Base-by-base conservation (phyloP, 1,140 invertebrate genomes). In the Ephestia elutella region DNA sequence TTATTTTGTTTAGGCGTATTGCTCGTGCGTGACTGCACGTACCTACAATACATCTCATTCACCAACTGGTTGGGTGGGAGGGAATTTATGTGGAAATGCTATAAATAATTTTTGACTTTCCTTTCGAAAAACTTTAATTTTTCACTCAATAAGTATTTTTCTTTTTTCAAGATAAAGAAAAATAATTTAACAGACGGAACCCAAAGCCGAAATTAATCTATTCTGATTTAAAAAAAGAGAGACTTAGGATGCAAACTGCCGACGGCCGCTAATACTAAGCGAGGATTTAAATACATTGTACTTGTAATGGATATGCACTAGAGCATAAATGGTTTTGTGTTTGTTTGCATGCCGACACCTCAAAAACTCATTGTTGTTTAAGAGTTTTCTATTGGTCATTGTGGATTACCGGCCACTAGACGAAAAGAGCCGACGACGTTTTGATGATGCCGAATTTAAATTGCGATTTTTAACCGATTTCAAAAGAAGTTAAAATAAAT, bases 231-330 rank as follows among this genome's bases (percentile, higher is more conserved):
- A 15, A 44, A 44, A 44, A 44, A n/a, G n/a, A n/a, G 15, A 8
- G 5, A 15, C 38, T 44, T 15, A 44, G 38, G 21, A 25, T 25
- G 21, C 7, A n/a, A 5, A 44, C 38, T 15, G n/a, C 15, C 15
- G 13, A 9, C 21, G n/a, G 21, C 38, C 13, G 15, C 38, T 15
- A 50, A 21, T 17, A 25, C 19, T 53, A n/a, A 50, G 18, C 38
- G 54, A 65, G 73, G 75, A 71, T 72, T 80, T 75, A 70, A 8
- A 62, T 51, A 65, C 63, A 80, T 83, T 81, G 77, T 76, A 56
- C 63, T 48, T 83, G 80, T 80, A 83, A 83, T 83, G 73, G 80
- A 83, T 83, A 81, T 80, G 78, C 78, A 83, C 57, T 65, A 75
- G 77, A 78, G 77, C 78, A 78, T 74, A 75, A 81, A 80, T 73